phyloP scores from a whole-genome alignment of 30 jellyfish, hydroid and myxozoan genomes.

The Clytia hemisphaerica region DNA sequence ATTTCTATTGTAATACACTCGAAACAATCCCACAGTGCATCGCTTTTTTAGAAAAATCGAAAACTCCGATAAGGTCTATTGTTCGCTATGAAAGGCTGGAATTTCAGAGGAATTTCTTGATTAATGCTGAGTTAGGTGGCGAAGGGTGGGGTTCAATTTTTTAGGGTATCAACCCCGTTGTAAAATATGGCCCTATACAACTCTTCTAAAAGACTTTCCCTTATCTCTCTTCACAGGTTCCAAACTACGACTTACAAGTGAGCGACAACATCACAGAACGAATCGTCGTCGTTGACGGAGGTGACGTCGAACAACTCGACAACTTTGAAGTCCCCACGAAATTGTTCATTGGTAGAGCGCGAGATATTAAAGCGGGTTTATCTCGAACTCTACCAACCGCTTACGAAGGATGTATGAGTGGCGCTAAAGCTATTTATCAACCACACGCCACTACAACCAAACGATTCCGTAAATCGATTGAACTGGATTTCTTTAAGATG shows the following conservation, averaged over 20 bases:
- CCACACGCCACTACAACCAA: conserved; percentile 5
- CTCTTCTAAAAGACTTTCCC: no score
- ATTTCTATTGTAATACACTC: no score
- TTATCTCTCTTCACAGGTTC: no score
- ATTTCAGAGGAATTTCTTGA: no score
- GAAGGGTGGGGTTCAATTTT: no score
- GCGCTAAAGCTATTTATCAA: conserved; percentile 7
- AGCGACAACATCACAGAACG: conserved; percentile 20
- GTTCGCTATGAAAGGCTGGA: no score
- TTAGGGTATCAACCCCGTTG: no score
- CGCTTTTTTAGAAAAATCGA: no score
- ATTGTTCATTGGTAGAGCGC: conserved; percentile 10
- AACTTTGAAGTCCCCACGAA: conserved; percentile 4
- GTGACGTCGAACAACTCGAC: conserved; percentile 1
- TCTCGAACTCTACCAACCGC: not conserved
- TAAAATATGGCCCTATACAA: no score
- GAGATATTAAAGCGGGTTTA: not conserved
- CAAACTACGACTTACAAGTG: conserved; percentile 20
- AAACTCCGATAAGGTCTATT: no score
- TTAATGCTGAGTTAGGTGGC: no score
- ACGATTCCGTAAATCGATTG: conserved; percentile 9
- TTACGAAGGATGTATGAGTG: conserved; percentile 33
- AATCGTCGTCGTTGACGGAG: conserved; percentile 1
- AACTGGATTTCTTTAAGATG: conserved; percentile 16
- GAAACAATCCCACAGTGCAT: no score